Conservation (phyloP, 2,797 vertebrate species). For the Chloroceryle amazona region DNA sequence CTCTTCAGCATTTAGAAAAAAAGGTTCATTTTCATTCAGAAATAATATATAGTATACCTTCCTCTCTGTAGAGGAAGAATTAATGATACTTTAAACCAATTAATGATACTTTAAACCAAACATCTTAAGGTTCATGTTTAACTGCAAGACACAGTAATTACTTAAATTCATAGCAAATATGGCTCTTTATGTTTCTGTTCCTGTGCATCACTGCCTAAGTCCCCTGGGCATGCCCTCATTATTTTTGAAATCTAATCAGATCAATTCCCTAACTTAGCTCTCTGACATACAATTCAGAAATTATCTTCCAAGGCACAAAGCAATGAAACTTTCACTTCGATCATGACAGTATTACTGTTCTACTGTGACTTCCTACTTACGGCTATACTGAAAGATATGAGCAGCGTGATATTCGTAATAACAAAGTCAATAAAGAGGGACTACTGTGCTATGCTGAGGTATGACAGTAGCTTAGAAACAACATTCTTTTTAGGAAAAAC, state of each 20-base stretch:
- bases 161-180: background rate
- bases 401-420: rapidly evolving
- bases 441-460: background rate
- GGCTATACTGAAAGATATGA: background rate
- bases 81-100: background rate
- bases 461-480: background rate
- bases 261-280: background rate
- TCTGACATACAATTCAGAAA: background rate
- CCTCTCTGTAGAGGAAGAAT: background rate
- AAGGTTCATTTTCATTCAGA: background rate
- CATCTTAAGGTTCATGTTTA: background rate
- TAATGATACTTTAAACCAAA: background rate
- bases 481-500: rapidly evolving
- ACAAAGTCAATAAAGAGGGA: background rate
- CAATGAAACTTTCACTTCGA: background rate
- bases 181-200: background rate
- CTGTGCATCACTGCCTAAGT: background rate
- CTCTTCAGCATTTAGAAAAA: background rate
- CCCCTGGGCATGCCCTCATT: background rate
- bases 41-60: background rate
- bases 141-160: background rate
- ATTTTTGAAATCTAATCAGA: background rate
- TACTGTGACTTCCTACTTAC: background rate
- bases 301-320: background rate
- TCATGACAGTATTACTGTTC: rapidly evolving